Percentiles rank a stretch among this genome's conserved stretches.
phyloP scores from a whole-genome alignment of 92 coral and sea anemone species.

The Virgularia gustaviana region DNA sequence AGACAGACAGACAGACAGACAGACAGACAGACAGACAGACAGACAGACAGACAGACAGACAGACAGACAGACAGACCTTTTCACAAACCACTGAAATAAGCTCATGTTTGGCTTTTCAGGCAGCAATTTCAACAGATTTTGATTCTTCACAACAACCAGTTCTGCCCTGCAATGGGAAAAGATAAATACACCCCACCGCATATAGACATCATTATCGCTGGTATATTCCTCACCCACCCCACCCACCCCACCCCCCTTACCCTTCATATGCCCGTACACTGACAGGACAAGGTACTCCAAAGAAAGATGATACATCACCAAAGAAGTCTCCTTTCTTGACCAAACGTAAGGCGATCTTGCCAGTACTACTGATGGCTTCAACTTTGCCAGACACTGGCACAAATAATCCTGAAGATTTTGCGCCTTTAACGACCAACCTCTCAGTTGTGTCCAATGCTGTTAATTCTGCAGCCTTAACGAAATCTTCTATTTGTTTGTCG shows the following conservation, averaged over 20 bases:
- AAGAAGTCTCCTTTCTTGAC: constrained; percentile 30
- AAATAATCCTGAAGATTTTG: constrained; percentile 15
- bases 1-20: no score
- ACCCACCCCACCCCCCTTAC: no score
- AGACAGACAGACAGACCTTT: constrained; percentile 17
- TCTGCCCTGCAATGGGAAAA: constrained; percentile 4
- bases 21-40: not conserved
- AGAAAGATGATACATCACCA: constrained; percentile 38
- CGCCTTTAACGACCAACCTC: constrained; percentile 3
- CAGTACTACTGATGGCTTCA: constrained; percentile 19
- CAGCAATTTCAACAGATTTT: constrained; percentile 12
- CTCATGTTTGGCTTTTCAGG: constrained; percentile 21
- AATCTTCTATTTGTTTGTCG: constrained; percentile 4
- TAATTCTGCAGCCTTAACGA: constrained; percentile 1
- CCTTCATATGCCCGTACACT: constrained; percentile 23
- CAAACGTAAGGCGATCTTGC: constrained; percentile 17
- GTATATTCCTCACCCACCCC: no score
- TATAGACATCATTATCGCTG: no score
- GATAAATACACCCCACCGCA: not conserved
- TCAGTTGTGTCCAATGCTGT: constrained; percentile 7
- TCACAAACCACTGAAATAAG: constrained; percentile 35
- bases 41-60: not conserved
- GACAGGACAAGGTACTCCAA: constrained; percentile 1
- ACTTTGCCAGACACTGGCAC: constrained; percentile 13
- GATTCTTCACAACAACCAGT: constrained; percentile 23